Conservation (phyloP, 2,888 invertebrate genomes). For the Ochropleura leucogaster region DNA sequence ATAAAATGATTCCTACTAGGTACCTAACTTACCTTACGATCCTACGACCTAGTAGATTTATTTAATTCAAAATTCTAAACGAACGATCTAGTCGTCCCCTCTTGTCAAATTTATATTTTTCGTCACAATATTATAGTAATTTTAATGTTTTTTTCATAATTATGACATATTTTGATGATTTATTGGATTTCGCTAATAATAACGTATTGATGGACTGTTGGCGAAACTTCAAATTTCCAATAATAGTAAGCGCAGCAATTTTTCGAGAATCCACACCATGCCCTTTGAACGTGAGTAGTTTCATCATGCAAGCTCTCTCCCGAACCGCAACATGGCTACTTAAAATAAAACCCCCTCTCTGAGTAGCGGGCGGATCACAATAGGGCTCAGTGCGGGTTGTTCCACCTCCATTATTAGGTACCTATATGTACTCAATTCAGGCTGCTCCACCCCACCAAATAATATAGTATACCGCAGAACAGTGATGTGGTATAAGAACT, state of each 20-base stretch:
- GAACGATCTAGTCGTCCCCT: conserved; percentile 79
- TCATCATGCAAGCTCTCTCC: not conserved
- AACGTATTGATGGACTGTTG: conserved; percentile 64
- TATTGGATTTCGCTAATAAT: conserved; percentile 73
- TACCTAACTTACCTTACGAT: not conserved
- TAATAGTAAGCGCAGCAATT: conserved; percentile 76
- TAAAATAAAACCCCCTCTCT: not conserved
- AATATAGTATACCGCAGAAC: not conserved
- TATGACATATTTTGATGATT: conserved; percentile 84
- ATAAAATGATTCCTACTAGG: not conserved
- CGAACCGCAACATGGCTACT: not conserved
- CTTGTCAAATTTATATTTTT: conserved; percentile 72
- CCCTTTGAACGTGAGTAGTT: conserved; percentile 76
- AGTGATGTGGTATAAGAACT: not conserved
- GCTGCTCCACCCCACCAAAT: not conserved
- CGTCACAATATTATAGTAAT: conserved; percentile 68
- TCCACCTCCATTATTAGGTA: conserved; percentile 1
- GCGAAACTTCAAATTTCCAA: conserved; percentile 71
- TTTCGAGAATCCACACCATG: conserved; percentile 78
- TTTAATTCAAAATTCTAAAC: conserved; percentile 74
- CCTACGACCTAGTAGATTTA: conserved; percentile 73
- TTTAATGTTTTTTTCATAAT: conserved; percentile 81
- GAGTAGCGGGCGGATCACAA: not conserved
- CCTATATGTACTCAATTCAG: not conserved
- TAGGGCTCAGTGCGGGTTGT: not conserved